Evolutionary conservation across 2,113 vertebrate genomes (phyloP), one percentile per base, ranked within the genome.

Genomic region (Pitta sordida): DNA sequence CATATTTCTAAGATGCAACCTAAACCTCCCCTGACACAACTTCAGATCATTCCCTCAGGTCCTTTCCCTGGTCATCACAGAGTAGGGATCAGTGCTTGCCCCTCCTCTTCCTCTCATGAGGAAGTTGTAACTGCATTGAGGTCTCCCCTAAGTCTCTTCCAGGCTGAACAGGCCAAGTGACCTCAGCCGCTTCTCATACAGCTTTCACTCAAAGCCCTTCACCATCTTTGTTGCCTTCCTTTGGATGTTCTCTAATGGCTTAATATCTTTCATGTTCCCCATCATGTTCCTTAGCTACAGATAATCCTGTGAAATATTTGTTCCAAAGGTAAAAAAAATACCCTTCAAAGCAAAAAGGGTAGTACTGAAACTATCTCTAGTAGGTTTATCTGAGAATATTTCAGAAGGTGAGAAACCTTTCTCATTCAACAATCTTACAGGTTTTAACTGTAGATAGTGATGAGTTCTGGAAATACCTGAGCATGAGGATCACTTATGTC

Each of bases 281-380:
- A 56, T 90, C 24, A 19, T 87, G 70, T 82, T 95, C 41, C 74
- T 87, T 87, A 94, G 90, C 53, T 91, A 59, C 88, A 95, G 83
- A 91, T 95, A 96, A 83, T 95, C 90, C 93, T 88, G 32, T 69
- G 75, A 90, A 95, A 88, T 94, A 94, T 83, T 93, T 95, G 49
- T 90, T 95, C 59, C 63, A 83, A 91, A 94, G 84, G 70, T 87
- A 82, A 69, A 56, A 82, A 79, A 27, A 70, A 70, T 77, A 74
- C 94, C 75, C 49, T 79, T 83, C 19, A 71, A 48, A 92, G 76
- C 58, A 65, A 70, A 75, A 70, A 67, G 22, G 20, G 48, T 74
- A 59, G 44, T 78, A 62, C 17, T 55, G 46, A 78, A 91, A 78
- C 64, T 80, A 20, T 91, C 68, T 94, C 26, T 59, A 77, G 56